Conservation (phyloP, 2,113 vertebrate species). For the Paradisaea rubra region DNA sequence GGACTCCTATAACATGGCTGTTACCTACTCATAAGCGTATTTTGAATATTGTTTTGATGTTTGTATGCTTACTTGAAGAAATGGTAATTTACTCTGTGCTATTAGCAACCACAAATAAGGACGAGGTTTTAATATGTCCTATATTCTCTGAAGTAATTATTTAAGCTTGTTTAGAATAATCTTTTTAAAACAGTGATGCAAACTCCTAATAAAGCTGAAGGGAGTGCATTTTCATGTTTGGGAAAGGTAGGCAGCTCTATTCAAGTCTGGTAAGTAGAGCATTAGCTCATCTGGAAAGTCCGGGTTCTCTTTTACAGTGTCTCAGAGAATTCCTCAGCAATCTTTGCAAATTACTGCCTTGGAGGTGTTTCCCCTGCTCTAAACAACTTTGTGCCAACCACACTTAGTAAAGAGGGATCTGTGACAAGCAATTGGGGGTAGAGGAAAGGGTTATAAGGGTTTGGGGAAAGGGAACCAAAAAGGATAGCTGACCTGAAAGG, state of each 20-base stretch:
- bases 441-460: not conserved
- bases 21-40: not conserved
- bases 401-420: not conserved
- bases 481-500: not conserved
- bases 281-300: not conserved
- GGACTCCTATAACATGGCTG: not conserved
- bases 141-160: not conserved
- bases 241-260: not conserved
- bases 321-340: not conserved
- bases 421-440: not conserved
- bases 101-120: not conserved
- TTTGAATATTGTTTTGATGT: not conserved
- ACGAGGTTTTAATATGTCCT: not conserved
- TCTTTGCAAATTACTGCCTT: not conserved
- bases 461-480: not conserved
- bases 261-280: not conserved
- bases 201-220: not conserved
- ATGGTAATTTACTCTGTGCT: not conserved
- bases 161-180: not conserved
- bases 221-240: not conserved
- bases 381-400: not conserved
- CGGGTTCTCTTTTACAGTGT: not conserved
- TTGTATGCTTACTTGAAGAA: not conserved
- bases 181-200: not conserved
- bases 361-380: not conserved